Percentiles rank a stretch among this genome's conserved stretches.
These are phyloP conservation scores for Alsophila aescularia DNA, from an alignment of 2,888 invertebrate species.

Conservation along the genomic window DNA sequence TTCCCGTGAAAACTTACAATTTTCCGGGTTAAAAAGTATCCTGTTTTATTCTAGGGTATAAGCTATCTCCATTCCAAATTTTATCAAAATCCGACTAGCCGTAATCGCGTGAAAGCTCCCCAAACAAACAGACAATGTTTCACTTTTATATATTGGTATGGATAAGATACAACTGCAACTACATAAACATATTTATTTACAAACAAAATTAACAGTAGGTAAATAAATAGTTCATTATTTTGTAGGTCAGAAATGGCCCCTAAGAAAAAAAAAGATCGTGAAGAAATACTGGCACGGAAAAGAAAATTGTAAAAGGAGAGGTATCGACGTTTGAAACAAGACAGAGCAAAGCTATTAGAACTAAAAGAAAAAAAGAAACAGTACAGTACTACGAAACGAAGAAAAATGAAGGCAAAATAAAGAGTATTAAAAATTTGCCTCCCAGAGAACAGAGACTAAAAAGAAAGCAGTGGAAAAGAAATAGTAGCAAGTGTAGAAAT, in stretches of 20 bases:
- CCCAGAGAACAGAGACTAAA: not conserved
- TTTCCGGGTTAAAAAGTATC: too few relatives aligned
- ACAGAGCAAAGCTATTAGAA: constrained; percentile 22
- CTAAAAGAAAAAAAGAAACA: not conserved
- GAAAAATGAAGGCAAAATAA: not conserved
- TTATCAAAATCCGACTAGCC: too few relatives aligned
- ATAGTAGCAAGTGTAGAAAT: not conserved
- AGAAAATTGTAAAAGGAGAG: not conserved
- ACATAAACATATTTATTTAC: not conserved
- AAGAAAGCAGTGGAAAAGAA: constrained; percentile 1
- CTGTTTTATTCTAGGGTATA: too few relatives aligned
- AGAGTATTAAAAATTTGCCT: constrained; percentile 1
- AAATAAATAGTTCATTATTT: too few relatives aligned
- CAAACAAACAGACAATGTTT: too few relatives aligned
- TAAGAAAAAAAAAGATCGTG: not conserved
- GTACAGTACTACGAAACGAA: not conserved
- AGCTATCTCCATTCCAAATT: too few relatives aligned
- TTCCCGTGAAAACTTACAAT: too few relatives aligned
- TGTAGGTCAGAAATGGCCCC: too few relatives aligned
- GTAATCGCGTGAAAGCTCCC: too few relatives aligned
- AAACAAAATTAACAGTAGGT: not conserved
- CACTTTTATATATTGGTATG: too few relatives aligned
- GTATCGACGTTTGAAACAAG: constrained; percentile 24
- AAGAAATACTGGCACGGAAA: not conserved
- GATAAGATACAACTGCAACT: too few relatives aligned